Evolutionary conservation across 1,140 invertebrate genomes (phyloP), one percentile per base, ranked within the genome.

Genomic region (Phymastichus coffea): DNA sequence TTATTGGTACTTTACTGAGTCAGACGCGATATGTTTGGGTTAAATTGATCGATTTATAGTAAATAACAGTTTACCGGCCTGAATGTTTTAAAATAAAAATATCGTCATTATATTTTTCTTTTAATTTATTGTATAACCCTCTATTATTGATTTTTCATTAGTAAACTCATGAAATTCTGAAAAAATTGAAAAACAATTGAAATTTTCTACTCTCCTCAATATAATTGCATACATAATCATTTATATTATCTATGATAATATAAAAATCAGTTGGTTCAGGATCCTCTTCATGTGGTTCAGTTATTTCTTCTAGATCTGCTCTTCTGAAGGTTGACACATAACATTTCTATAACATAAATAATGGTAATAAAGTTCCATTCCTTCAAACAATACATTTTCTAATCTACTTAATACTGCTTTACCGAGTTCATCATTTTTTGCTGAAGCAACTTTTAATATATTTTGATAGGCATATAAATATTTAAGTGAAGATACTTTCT

Each of bases 121-220:
- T 23, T 20, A 58, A 41, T 46, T 38, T 37, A 37, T 26, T 23
- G 15, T 12, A 41, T 2, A 63, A 15, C 8, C 15, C 37, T 28
- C 22, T 38, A 14, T 40, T 57, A 38, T 48, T 35, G 14, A 53
- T 12, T n/a, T n/a, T n/a, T n/a, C n/a, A n/a, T n/a, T n/a, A n/a
- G n/a, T n/a, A n/a, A n/a, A n/a, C n/a, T 57, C 30, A 23, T 46
- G 15, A 25, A 57, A 57, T 44, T 63, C 61, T 17, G 30, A 17
- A 1, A 58, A 33, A 20, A 4, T 25, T 25, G n/a, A n/a, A n/a
- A n/a, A n/a, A n/a, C n/a, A 58, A 58, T 26, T 63, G 12, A 25
- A 44, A 58, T 10, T 52, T 10, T 51, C 43, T 23, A 48, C 53
- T 58, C 12, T 33, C 28, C 41, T 63, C 54, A 15, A 63, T 58